Base-by-base conservation (phyloP, 2,888 invertebrate genomes). In the Germaria angustata region DNA sequence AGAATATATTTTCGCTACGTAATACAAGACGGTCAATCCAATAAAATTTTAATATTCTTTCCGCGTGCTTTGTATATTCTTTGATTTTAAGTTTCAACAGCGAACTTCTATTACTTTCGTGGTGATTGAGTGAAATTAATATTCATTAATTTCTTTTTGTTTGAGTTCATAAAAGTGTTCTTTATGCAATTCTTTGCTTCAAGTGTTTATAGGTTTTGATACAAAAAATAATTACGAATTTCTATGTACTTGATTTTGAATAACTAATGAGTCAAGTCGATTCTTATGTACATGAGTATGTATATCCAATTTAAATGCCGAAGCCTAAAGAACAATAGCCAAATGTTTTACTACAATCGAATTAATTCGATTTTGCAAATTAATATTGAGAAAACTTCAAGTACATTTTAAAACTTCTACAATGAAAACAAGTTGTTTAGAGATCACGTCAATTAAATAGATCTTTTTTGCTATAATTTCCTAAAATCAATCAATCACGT, bases 241-340 rank as follows among this genome's bases (percentile, higher is more conserved):
- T 17, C 0, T 39, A 39, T 41, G 20, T 20, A 13, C 44, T 59
- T 53, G 24, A 69, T 71, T 63, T 41, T 53, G 72, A 76, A 83
- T 76, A 63, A 63, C 41, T 49, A 49, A 81, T 81, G 63, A 81
- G 61, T 66, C 61, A 55, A 53, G n/a, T n/a, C 75, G 59, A 46
- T 32, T 66, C 13, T 34, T 11, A 41, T 15, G 8, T 22, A 6
- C 7, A n/a, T n/a, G n/a, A n/a, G n/a, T n/a, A n/a, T n/a, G n/a
- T n/a, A n/a, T n/a, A n/a, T n/a, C n/a, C n/a, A n/a, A n/a, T n/a
- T n/a, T n/a, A n/a, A n/a, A n/a, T n/a, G n/a, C n/a, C n/a, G n/a
- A n/a, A n/a, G n/a, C n/a, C n/a, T n/a, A n/a, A n/a, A n/a, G n/a
- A n/a, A n/a, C n/a, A n/a, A n/a, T n/a, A n/a, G n/a, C n/a, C n/a